Evolutionary conservation across 1,140 invertebrate genomes (phyloP), one percentile per base, ranked within the genome.

Genomic region (Drosophila littoralis): DNA sequence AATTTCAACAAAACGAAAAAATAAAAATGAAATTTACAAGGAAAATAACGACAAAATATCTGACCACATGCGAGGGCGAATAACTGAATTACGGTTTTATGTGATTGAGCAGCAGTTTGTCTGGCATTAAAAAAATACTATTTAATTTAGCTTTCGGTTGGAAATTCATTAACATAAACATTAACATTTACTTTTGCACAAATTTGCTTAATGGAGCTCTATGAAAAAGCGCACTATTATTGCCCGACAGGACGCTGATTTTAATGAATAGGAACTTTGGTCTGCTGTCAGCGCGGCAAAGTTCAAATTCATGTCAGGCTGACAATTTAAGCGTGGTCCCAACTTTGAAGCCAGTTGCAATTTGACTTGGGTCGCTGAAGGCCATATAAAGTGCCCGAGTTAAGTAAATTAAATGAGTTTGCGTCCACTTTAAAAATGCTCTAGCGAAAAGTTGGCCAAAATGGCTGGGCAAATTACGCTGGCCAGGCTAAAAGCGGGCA

Each of bases 371-470:
- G 67, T 72, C 33, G 15, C 67, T 64, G 80, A 73, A 68, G 48
- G 46, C 55, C 57, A 60, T 75, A 66, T 63, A 78, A 85, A 85
- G 73, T 85, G 52, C 58, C 22, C 76, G 73, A 78, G 58, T 73
- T 79, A 79, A 79, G 71, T 88, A 79, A 89, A 88, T 89, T 88
- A 86, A 88, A 77, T 69, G 68, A 79, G 79, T 77, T 76, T 77
- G 72, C 48, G 79, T 50, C 35, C 72, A 88, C 79, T 86, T 86
- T 86, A 88, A 79, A 61, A 65, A 35, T 35, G 32, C 65, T 36
- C 17, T 50, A 32, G 45, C 35, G 55, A 38, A 61, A 63, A 73
- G 58, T 54, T 63, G 43, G 12, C 66, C 58, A 55, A 54, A 77
- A 46, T 35, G 33, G 51, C n/a, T 33, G 32, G 15, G 32, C 51